Evolutionary conservation across 2,888 invertebrate genomes (phyloP).

Genomic region (Calameuta pallipes): DNA sequence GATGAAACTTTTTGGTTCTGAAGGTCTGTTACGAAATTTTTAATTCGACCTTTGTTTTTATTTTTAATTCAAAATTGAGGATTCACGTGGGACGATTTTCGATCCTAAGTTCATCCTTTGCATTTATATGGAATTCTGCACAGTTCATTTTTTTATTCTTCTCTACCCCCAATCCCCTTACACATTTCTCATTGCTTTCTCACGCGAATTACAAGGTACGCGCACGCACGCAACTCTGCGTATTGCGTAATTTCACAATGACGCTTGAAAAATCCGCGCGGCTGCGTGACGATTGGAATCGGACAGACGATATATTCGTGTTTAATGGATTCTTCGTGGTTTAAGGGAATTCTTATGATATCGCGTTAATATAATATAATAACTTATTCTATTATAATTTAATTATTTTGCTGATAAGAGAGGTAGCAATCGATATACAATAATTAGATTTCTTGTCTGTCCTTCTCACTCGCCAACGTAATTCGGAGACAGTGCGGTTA

Average conservation of each 20-base stretch:
- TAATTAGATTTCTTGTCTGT: background rate
- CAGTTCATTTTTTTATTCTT: background rate
- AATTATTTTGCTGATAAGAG: background rate
- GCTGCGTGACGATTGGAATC: background rate
- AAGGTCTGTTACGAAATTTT: too few species aligned
- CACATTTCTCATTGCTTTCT: background rate
- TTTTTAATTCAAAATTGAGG: background rate
- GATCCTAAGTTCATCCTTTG: background rate
- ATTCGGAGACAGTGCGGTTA: too few species aligned
- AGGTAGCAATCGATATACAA: background rate
- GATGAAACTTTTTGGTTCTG: background rate
- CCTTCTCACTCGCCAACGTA: too few species aligned
- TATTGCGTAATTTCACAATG: background rate
- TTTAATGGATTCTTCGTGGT: background rate
- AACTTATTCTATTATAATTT: background rate
- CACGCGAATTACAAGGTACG: background rate
- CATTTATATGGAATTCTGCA: background rate
- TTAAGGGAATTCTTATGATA: background rate
- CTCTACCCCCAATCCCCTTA: background rate
- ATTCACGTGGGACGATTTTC: background rate
- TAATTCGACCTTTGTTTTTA: background rate
- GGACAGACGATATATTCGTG: background rate
- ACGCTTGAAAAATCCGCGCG: background rate
- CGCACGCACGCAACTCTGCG: background rate
- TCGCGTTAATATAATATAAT: too few species aligned